Percentiles rank a stretch among this genome's conserved stretches.
Evolutionary conservation across 2,888 invertebrate genomes (phyloP).

Genomic region (Xestoiulus laeticollis): DNA sequence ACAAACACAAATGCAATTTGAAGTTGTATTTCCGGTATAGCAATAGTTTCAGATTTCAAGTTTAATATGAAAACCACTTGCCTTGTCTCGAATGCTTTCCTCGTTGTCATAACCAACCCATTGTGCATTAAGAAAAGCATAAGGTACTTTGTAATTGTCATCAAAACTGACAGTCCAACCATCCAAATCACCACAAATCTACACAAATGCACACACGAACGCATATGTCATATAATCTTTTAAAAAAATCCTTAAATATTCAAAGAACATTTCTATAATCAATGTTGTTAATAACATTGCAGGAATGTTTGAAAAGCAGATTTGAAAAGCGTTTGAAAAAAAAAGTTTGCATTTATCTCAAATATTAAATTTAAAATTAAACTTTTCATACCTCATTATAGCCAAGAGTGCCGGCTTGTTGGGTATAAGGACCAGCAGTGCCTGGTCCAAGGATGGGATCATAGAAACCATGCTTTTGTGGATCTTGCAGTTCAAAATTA

Average conservation of each 20-base stretch:
- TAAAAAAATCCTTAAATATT: too few species aligned
- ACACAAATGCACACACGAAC: conserved; percentile 75
- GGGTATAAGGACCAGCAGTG: conserved; percentile 75
- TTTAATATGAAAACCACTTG: background rate
- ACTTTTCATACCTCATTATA: conserved; percentile 77
- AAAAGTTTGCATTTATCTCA: too few species aligned
- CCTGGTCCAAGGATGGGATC: conserved; percentile 16
- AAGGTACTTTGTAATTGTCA: background rate
- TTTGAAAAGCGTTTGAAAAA: too few species aligned
- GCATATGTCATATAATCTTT: conserved; percentile 70
- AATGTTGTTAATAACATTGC: too few species aligned
- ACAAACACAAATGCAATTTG: background rate
- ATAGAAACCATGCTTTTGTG: conserved; percentile 27
- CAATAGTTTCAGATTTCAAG: background rate
- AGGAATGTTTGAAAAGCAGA: too few species aligned
- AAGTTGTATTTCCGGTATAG: background rate
- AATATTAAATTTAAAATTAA: background rate
- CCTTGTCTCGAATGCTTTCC: background rate
- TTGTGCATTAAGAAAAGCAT: conserved; percentile 21
- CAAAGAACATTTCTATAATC: too few species aligned
- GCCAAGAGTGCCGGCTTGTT: conserved; percentile 84
- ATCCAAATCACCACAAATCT: conserved; percentile 1
- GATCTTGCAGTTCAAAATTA: conserved; percentile 27
- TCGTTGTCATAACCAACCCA: conserved; percentile 24
- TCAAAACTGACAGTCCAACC: background rate